Percentiles rank a stretch among this genome's conserved stretches.
Conservation (phyloP, 1,140 invertebrate species). For the Harpegnathos saltator region DNA sequence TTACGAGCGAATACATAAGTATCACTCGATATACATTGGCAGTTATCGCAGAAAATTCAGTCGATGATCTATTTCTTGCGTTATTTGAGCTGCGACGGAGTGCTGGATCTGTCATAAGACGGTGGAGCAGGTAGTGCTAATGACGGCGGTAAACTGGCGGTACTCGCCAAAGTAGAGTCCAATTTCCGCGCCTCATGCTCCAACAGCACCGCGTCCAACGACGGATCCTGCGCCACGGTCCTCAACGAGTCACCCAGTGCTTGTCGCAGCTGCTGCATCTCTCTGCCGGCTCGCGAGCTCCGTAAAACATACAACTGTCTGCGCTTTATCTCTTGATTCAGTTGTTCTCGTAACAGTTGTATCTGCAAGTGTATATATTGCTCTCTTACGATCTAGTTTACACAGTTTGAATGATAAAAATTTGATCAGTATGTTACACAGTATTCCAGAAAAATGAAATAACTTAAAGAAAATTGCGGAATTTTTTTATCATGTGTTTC, state of each 20-base stretch:
- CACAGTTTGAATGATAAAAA: neutral
- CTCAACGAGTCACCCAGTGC: constrained; percentile 94
- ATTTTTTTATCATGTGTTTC: no score
- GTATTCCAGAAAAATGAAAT: no score
- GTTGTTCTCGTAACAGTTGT: constrained; percentile 91
- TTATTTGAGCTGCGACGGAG: constrained; percentile 84
- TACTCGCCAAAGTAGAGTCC: constrained; percentile 88
- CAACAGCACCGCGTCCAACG: constrained; percentile 92
- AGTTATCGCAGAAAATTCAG: constrained; percentile 62
- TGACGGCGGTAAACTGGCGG: constrained; percentile 87
- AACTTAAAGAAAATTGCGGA: no score
- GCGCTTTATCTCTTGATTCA: constrained; percentile 94
- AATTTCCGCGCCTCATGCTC: constrained; percentile 95
- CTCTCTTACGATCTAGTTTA: constrained; percentile 6
- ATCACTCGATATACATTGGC: constrained; percentile 60
- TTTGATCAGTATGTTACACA: neutral
- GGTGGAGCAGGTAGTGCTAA: constrained; percentile 80
- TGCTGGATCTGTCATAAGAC: constrained; percentile 80
- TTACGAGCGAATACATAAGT: constrained; percentile 42
- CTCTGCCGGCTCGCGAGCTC: constrained; percentile 92
- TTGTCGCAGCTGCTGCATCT: constrained; percentile 93
- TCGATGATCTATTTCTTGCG: constrained; percentile 25
- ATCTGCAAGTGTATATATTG: constrained; percentile 84
- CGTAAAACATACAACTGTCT: constrained; percentile 93
- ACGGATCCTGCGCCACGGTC: constrained; percentile 93